Percentiles rank a stretch among this genome's conserved stretches.
These are phyloP conservation scores for Corythaixoides concolor DNA, from an alignment of 2,113 vertebrate species.

Conservation along the genomic window DNA sequence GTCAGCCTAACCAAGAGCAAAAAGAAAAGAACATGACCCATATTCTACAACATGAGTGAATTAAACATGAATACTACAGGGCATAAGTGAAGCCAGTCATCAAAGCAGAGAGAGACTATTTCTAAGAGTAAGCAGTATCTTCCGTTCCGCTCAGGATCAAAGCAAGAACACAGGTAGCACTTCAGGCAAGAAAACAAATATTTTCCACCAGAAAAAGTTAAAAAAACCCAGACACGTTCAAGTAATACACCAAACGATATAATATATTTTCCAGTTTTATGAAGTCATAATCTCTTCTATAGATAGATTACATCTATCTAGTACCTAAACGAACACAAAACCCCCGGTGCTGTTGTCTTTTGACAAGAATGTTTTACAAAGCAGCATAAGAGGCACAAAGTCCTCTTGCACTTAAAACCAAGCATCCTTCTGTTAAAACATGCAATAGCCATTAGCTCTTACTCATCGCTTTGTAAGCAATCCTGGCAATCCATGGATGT, in stretches of 20 bases:
- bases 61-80: slow-evolving; percentile 56
- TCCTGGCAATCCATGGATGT: neutral
- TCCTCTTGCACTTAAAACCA: neutral
- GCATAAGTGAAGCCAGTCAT: slow-evolving; percentile 27
- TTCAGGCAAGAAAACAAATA: neutral
- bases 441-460: neutral
- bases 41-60: slow-evolving; percentile 51
- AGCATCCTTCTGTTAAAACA: neutral
- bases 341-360: neutral
- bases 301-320: neutral
- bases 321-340: neutral
- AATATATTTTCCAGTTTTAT: neutral
- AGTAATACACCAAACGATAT: neutral
- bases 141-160: neutral
- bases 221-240: neutral
- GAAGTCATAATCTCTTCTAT: neutral
- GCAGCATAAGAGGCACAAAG: neutral
- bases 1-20: slow-evolving; percentile 16
- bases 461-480: neutral
- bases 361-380: neutral
- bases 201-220: neutral
- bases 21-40: slow-evolving; percentile 50
- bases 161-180: neutral
- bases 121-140: neutral
- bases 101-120: neutral